Base-by-base conservation (phyloP, 2,797 vertebrate genomes). In the Gadopsis marmoratus region DNA sequence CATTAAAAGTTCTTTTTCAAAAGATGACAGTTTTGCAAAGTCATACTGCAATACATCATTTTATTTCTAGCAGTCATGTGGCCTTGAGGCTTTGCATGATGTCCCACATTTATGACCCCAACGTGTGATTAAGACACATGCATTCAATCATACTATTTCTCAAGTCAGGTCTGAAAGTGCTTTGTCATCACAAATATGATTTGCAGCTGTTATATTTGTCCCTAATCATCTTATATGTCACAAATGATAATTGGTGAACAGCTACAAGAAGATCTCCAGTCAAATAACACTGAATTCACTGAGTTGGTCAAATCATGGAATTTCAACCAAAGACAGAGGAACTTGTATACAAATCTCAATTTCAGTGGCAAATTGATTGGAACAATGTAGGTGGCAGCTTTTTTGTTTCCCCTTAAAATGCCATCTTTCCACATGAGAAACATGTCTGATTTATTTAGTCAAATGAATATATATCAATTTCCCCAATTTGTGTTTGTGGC, bases 141-240 rank as follows among this genome's bases (percentile, higher is more conserved):
- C 39, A 31, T 39, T 41, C 50, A 71, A 80, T 88, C 89, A 87
- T 78, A 19, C 41, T 55, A 68, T 82, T 78, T 68, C 71, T 43
- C 51, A 79, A 78, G 56, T 64, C 53, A 14, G 41, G 65, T 10
- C 59, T 61, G 47, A 37, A 37, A 62, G 19, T 2, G 5, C 51
- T 31, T 14, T 39, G 53, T 76, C 53, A 50, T 58, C 7, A 39
- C 48, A 58, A 63, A 47, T 4, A 43, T 23, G 37, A 62, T 29
- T 9, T 39, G 59, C 39, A 62, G 45, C 21, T 33, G 7, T 48
- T 4, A 16, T 59, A 2, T 39, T 43, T 63, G 33, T 59, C 17
- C 17, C 21, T 2, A 7, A 53, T 61, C 16, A 4, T 13, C 26
- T 39, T 10, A 47, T 7, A 70, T 39, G n/a, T 5, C 13, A 31